Conservation (phyloP, 1,140 invertebrate species). For the Diorhabda sublineata region DNA sequence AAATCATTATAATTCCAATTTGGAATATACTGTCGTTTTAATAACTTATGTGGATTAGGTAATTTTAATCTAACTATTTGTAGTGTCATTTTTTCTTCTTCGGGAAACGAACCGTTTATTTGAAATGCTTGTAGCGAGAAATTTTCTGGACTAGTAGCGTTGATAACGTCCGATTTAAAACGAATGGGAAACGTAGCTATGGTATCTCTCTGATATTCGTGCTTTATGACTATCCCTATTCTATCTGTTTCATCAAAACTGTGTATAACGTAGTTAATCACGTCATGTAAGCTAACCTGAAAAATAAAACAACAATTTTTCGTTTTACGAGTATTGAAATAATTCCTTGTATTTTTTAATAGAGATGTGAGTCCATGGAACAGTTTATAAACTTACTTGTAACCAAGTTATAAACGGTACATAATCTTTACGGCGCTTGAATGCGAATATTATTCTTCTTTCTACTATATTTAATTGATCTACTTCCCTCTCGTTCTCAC, state of each 20-base stretch:
- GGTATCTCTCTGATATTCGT: neutral
- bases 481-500: conserved; percentile 2
- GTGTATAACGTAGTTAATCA: neutral
- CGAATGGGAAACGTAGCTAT: conserved; percentile 7
- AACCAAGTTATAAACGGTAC: neutral
- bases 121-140: neutral
- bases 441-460: conserved; percentile 3
- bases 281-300: neutral
- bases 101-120: neutral
- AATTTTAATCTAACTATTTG: neutral
- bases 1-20: neutral
- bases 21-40: neutral
- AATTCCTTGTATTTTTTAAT: no score
- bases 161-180: neutral
- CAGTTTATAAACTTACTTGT: neutral
- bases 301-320: neutral
- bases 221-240: conserved; percentile 4
- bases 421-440: neutral
- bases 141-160: neutral
- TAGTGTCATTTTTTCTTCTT: conserved; percentile 1
- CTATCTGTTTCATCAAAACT: neutral
- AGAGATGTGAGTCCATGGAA: no score
- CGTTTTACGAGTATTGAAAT: no score
- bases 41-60: neutral
- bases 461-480: conserved; percentile 2